A percentile compares a stretch with the other conserved stretches of the same genome.
These are phyloP conservation scores for Chloroclysta siterata DNA, from an alignment of 2,888 invertebrate genomes.

Conservation along the genomic window DNA sequence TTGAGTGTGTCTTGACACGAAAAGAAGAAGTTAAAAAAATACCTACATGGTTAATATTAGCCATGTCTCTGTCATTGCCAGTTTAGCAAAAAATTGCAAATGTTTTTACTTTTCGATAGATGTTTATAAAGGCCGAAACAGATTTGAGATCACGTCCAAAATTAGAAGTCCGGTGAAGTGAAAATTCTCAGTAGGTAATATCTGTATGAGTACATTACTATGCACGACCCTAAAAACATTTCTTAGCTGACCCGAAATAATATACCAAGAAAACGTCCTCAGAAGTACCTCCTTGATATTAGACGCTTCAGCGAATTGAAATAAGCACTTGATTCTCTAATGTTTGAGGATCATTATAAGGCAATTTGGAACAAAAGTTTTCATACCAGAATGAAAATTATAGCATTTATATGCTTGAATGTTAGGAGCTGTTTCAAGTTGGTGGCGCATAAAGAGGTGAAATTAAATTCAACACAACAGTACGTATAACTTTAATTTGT, in stretches of 20 bases:
- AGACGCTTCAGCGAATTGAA: conserved; percentile 8
- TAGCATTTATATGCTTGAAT: conserved; percentile 11
- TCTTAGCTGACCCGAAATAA: not conserved
- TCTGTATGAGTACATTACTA: not conserved
- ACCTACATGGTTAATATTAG: no score
- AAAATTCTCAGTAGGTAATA: no score
- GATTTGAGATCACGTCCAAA: no score
- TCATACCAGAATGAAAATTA: conserved; percentile 30
- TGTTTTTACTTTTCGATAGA: no score
- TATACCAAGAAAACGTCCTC: not conserved
- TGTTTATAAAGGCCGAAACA: no score
- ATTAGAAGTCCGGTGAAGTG: no score
- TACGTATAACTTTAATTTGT: conserved; percentile 1
- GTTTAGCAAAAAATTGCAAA: no score
- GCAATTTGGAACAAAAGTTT: conserved; percentile 35
- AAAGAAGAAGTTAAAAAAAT: no score
- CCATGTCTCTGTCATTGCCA: no score
- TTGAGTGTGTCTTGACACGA: no score
- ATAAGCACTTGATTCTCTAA: conserved; percentile 8
- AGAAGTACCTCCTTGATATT: conserved; percentile 2
- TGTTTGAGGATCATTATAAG: conserved; percentile 17
- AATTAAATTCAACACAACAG: conserved; percentile 7
- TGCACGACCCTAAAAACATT: not conserved
- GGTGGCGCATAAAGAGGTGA: conserved; percentile 4
- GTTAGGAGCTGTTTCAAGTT: conserved; percentile 11